phyloP scores from a whole-genome alignment of 1,140 invertebrate species.

The Dreissena rostriformis region DNA sequence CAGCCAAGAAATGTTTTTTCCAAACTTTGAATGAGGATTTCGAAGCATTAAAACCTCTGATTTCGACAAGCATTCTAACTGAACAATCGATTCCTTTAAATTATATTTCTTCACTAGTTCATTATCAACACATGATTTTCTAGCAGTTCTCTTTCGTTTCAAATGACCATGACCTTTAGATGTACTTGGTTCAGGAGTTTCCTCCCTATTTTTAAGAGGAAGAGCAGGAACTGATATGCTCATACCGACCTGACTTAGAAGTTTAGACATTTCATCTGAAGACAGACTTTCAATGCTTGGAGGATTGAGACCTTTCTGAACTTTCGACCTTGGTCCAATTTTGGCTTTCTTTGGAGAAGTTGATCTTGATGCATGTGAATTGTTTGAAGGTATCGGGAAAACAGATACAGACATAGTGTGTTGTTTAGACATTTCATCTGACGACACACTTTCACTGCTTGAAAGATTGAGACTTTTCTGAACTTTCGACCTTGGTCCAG shows the following conservation, averaged over 20 bases:
- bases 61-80: slow-evolving; percentile 26
- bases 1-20: slow-evolving; percentile 26
- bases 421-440: slow-evolving; percentile 17
- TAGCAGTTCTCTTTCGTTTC: slow-evolving; percentile 22
- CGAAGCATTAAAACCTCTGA: slow-evolving; percentile 23
- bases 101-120: slow-evolving; percentile 34
- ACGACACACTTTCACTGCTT: slow-evolving; percentile 13
- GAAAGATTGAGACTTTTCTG: neutral
- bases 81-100: slow-evolving; percentile 33
- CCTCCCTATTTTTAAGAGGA: neutral
- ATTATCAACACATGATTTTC: slow-evolving; percentile 29
- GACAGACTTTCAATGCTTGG: slow-evolving; percentile 20
- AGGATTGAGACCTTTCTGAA: neutral
- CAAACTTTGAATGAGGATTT: slow-evolving; percentile 42
- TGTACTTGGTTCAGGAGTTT: slow-evolving; percentile 32
- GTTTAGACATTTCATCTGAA: slow-evolving; percentile 14
- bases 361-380: neutral
- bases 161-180: slow-evolving; percentile 34
- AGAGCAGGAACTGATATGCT: slow-evolving; percentile 16
- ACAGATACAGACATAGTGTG: too few species aligned
- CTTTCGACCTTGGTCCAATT: slow-evolving; percentile 10
- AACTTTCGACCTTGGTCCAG: slow-evolving; percentile 5
- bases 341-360: neutral
- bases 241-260: slow-evolving; percentile 28
- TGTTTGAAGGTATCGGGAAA: neutral